Conservation (phyloP, 2,888 invertebrate species). For the Cactoblastis cactorum region DNA sequence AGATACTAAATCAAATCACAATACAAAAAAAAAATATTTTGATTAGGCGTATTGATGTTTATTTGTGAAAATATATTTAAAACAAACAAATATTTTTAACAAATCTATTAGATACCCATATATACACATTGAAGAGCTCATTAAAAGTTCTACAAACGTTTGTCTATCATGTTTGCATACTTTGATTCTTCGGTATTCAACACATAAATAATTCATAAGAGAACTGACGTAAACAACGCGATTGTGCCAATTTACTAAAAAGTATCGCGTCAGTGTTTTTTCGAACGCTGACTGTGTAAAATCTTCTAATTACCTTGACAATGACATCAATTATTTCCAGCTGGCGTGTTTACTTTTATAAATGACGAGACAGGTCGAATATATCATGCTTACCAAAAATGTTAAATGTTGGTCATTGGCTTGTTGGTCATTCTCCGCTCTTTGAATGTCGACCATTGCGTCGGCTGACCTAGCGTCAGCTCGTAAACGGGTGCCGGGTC, state of each 20-base stretch:
- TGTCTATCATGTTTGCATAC: background rate
- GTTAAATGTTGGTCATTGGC: too few species aligned
- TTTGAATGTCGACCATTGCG: too few species aligned
- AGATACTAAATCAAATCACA: too few species aligned
- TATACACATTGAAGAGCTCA: background rate
- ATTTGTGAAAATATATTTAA: too few species aligned
- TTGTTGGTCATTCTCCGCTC: too few species aligned
- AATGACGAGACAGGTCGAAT: background rate
- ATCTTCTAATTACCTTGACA: background rate
- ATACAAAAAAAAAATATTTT: too few species aligned
- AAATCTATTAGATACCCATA: too few species aligned
- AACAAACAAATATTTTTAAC: background rate
- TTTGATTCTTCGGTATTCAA: background rate
- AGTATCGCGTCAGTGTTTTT: background rate
- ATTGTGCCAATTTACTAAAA: slow-evolving; percentile 6
- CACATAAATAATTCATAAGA: slow-evolving; percentile 5
- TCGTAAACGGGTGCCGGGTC: too few species aligned
- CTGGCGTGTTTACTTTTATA: background rate
- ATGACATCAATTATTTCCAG: background rate
- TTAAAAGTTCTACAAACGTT: background rate
- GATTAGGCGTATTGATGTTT: too few species aligned
- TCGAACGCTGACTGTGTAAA: background rate
- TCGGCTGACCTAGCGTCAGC: too few species aligned
- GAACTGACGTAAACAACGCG: slow-evolving; percentile 1
- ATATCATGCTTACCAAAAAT: background rate